These are phyloP conservation scores for Oostethus manadensis DNA, from an alignment of 2,113 vertebrate genomes.

Conservation along the genomic window DNA sequence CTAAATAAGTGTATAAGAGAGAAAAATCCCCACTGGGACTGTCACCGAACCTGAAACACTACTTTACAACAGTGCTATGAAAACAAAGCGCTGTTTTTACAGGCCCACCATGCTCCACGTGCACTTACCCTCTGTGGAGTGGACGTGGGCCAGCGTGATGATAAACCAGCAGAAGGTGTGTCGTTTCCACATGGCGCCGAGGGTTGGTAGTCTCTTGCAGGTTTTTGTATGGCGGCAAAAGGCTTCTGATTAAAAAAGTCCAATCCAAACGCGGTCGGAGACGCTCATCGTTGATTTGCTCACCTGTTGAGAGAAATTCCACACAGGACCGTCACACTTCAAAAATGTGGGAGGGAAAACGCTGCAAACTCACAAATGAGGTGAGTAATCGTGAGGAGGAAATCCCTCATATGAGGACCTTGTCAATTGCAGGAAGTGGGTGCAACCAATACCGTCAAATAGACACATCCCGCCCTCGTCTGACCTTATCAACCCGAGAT, in stretches of 20 bases:
- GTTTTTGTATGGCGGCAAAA: constrained; percentile 77
- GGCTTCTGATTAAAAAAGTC: constrained; percentile 80
- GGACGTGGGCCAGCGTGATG: constrained; percentile 86
- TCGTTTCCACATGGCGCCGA: constrained; percentile 92
- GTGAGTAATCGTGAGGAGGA: constrained; percentile 56
- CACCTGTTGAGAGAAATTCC: constrained; percentile 71
- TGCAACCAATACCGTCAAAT: constrained; percentile 19
- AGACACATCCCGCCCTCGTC: constrained; percentile 39
- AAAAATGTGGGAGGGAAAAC: constrained; percentile 22
- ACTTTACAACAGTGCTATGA: constrained; percentile 11
- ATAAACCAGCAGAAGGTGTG: constrained; percentile 88
- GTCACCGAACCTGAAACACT: constrained; percentile 6
- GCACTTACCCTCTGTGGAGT: constrained; percentile 90
- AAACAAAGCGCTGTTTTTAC: constrained; percentile 17
- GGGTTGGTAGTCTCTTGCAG: constrained; percentile 75
- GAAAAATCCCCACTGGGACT: constrained; percentile 3
- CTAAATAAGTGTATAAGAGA: constrained; percentile 17
- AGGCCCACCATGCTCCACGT: constrained; percentile 2
- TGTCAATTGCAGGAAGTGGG: constrained; percentile 26
- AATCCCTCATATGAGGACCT: constrained; percentile 52
- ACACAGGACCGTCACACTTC: constrained; percentile 6
- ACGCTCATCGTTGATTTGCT: constrained; percentile 85
- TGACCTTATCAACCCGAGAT: constrained; percentile 37
- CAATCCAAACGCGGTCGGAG: constrained; percentile 79
- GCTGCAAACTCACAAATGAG: constrained; percentile 40